Conservation (phyloP, 1,140 invertebrate genomes). For the Leptonema lineaticorne region DNA sequence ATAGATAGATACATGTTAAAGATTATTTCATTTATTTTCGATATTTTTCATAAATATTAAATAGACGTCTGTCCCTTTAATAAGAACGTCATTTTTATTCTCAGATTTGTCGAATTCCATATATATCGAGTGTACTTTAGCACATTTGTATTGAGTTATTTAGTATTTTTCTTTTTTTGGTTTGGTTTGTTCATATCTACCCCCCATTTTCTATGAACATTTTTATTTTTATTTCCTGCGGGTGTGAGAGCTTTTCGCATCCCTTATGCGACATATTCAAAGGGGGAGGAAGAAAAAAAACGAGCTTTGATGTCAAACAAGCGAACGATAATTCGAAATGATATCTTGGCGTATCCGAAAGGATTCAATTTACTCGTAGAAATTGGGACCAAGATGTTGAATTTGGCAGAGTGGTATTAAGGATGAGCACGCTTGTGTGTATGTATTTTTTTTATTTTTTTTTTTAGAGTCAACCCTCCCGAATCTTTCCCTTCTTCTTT, state of each 20-base stretch:
- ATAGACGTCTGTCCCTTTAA: too few relatives aligned
- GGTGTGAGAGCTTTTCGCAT: not conserved
- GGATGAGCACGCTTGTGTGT: conserved; percentile 1
- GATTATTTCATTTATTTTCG: too few relatives aligned
- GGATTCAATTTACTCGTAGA: conserved; percentile 16
- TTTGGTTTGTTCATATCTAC: not conserved
- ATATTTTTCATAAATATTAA: too few relatives aligned
- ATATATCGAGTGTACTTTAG: too few relatives aligned
- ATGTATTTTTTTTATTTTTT: not conserved
- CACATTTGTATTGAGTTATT: too few relatives aligned
- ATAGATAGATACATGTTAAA: too few relatives aligned
- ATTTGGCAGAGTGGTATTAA: conserved; percentile 15
- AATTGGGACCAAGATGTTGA: conserved; percentile 16
- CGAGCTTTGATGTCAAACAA: conserved; percentile 18
- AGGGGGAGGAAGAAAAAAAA: not conserved
- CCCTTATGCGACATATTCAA: not conserved
- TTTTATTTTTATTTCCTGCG: not conserved
- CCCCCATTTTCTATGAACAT: not conserved
- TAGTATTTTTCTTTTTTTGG: too few relatives aligned
- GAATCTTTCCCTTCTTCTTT: too few relatives aligned
- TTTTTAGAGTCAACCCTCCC: too few relatives aligned
- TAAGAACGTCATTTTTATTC: too few relatives aligned
- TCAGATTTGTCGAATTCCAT: too few relatives aligned
- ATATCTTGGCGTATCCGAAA: conserved; percentile 19
- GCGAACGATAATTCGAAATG: conserved; percentile 19